Evolutionary conservation across 2,888 invertebrate species (phyloP).

Genomic region (Pterostichus niger): DNA sequence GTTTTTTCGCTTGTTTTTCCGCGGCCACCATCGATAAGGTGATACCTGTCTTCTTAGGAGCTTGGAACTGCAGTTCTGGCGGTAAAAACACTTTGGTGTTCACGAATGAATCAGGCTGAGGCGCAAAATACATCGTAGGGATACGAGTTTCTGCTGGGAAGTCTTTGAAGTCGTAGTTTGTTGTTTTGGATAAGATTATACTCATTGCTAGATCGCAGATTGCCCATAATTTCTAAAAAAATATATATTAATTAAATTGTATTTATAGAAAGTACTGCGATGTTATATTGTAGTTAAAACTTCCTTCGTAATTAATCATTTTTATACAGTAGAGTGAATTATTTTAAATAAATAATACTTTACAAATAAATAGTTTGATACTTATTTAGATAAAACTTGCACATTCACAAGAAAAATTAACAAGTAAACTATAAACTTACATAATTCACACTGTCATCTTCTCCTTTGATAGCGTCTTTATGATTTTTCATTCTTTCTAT

Average conservation of each 20-base stretch:
- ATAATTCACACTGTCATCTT: constrained; percentile 89
- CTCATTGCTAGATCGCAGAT: constrained; percentile 97
- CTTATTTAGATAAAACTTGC: too few species aligned
- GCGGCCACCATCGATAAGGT: constrained; percentile 76
- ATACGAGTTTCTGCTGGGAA: constrained; percentile 92
- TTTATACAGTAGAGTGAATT: too few species aligned
- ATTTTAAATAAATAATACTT: too few species aligned
- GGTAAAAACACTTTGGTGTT: constrained; percentile 91
- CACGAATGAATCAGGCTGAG: constrained; percentile 84
- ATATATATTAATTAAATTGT: constrained; percentile 30
- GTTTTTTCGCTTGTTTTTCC: constrained; percentile 75
- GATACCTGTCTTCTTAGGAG: constrained; percentile 76
- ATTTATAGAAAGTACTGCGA: too few species aligned
- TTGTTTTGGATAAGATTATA: constrained; percentile 91
- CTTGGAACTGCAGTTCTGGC: constrained; percentile 84
- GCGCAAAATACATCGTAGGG: constrained; percentile 94
- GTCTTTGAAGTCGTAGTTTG: constrained; percentile 93
- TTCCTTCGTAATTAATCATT: too few species aligned
- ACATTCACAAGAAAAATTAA: not conserved
- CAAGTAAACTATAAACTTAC: constrained; percentile 79
- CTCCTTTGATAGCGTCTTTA: constrained; percentile 91
- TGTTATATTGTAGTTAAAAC: not conserved
- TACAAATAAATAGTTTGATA: too few species aligned
- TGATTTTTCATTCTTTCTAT: constrained; percentile 97
- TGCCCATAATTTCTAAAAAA: constrained; percentile 94